Evolutionary conservation across 2,113 vertebrate genomes (phyloP).

Genomic region (Circaetus gallicus): DNA sequence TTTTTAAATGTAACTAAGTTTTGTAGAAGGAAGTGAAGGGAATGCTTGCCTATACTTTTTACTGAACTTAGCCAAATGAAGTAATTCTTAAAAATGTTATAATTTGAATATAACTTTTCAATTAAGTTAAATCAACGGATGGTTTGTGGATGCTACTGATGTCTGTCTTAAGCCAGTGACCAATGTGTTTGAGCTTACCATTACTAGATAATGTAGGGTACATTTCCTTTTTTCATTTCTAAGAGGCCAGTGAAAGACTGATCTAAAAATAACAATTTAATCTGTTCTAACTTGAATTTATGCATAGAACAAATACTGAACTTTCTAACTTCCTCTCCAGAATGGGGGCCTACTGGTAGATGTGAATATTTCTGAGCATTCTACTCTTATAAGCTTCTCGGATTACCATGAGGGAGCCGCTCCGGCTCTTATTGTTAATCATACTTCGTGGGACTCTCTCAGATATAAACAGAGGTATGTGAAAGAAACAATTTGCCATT

Average conservation of each 20-base stretch:
- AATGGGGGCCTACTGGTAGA: conserved; percentile 87
- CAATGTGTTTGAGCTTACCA: neutral
- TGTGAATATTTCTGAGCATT: conserved; percentile 85
- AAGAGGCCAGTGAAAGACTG: neutral
- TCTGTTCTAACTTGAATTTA: neutral
- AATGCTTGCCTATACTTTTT: neutral
- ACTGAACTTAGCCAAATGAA: neutral
- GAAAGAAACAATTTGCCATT: neutral
- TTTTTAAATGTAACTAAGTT: neutral
- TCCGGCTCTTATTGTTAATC: conserved; percentile 91
- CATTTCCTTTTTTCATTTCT: neutral
- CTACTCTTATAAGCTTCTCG: conserved; percentile 84
- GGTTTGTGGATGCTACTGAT: neutral
- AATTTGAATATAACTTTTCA: neutral
- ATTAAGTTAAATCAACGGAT: neutral
- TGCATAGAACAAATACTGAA: neutral
- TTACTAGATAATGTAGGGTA: neutral
- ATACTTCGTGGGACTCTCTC: conserved; percentile 80
- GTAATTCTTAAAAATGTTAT: neutral
- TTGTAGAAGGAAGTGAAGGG: neutral
- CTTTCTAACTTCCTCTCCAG: conserved; percentile 59
- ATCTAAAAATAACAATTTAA: neutral
- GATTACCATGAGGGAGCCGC: conserved; percentile 93
- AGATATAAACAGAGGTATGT: conserved; percentile 80
- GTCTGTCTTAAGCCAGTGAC: neutral